Evolutionary conservation across 2,113 vertebrate genomes (phyloP), one percentile per base, ranked within the genome.

Genomic region (Apteryx owenii): DNA sequence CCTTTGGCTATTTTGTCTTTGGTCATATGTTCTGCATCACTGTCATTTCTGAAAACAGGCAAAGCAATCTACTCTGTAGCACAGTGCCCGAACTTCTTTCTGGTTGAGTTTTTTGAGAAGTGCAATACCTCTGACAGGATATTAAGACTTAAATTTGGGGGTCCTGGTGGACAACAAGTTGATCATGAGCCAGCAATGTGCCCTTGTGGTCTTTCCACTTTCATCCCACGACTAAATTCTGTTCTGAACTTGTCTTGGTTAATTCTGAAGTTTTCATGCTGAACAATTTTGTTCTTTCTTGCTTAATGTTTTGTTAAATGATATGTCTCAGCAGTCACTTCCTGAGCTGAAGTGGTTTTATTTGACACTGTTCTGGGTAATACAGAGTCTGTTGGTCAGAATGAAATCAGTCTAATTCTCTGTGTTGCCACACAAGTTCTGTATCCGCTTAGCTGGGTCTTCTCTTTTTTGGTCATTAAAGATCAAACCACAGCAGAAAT

Each of bases 241-340:
- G 60, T 93, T 48, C 51, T 84, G 62, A 90, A 85, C 56, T 94
- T 90, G 40, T 82, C 80, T 88, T 85, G 66, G 22, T 65, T 94
- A 51, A 95, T 97, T 96, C 58, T 95, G 62, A 92, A 94, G 36
- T 89, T 88, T 90, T 94, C 87, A 89, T 36, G 61, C 58, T 76
- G 76, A 96, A 95, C 33, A 79, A 62, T 91, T 91, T 12, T 81
- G 38, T 86, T 96, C 36, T 54, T 88, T 93, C 90, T 53, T 71
- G 82, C 53, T 88, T 95, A 93, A 95, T 81, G 69, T 89, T 95
- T 97, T 95, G 79, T 94, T 94, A 94, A 97, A 95, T 4, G 5
- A 71, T 90, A 38, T 68, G 82, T 88, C 90, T 94, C 81, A 95
- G 79, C 91, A 94, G 90, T 90, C 38, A 85, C 50, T 61, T 96